Evolutionary conservation across 2,113 vertebrate genomes (phyloP).

Genomic region (Mobula hypostoma): DNA sequence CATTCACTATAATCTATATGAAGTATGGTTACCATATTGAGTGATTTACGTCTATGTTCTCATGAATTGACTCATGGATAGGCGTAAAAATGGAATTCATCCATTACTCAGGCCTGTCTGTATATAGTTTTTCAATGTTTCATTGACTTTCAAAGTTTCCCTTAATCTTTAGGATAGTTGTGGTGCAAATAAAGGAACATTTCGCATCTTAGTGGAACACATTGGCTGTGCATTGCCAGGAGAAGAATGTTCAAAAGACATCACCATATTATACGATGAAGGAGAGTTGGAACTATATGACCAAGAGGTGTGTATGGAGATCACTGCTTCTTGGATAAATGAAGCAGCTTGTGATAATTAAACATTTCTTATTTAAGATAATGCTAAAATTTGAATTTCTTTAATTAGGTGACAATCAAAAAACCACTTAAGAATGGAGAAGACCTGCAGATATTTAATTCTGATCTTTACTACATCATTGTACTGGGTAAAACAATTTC

Average conservation of each 20-base stretch:
- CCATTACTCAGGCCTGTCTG: too few species aligned
- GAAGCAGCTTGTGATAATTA: not conserved
- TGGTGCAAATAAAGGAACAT: conserved; percentile 65
- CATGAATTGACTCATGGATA: too few species aligned
- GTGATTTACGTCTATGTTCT: too few species aligned
- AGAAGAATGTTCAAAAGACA: conserved; percentile 72
- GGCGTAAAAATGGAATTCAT: too few species aligned
- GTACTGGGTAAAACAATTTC: conserved; percentile 71
- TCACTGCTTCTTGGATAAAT: not conserved
- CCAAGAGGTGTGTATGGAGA: conserved; percentile 63
- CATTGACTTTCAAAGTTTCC: not conserved
- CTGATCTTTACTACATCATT: conserved; percentile 75
- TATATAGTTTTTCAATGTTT: not conserved
- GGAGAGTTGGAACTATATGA: conserved; percentile 74
- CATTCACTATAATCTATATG: too few species aligned
- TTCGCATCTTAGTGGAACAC: conserved; percentile 79
- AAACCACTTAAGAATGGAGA: conserved; percentile 59
- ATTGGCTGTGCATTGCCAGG: conserved; percentile 76
- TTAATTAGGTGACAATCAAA: conserved; percentile 71
- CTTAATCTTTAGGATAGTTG: conserved; percentile 72
- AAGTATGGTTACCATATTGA: too few species aligned
- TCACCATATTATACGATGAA: conserved; percentile 68
- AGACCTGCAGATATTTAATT: conserved; percentile 72
- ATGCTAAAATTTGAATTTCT: not conserved
- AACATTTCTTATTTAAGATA: not conserved